These are phyloP conservation scores for Pollenia griseotomentosa DNA, from an alignment of 2,888 invertebrate species.

Conservation along the genomic window DNA sequence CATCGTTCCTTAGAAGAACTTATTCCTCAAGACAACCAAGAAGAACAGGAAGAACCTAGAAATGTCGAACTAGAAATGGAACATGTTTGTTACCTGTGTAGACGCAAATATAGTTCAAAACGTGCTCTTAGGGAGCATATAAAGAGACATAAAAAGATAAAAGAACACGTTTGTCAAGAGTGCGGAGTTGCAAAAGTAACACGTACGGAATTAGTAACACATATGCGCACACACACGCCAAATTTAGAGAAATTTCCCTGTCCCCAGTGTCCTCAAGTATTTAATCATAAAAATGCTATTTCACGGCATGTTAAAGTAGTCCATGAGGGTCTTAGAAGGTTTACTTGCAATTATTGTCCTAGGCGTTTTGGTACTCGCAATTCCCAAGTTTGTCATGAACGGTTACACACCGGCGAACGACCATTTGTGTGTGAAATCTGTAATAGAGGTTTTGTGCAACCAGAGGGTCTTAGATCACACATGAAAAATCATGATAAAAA, in stretches of 20 bases:
- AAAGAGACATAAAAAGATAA: conserved; percentile 80
- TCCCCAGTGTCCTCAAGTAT: conserved; percentile 80
- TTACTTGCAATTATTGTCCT: conserved; percentile 78
- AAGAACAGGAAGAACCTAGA: conserved; percentile 36
- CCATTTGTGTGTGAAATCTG: conserved; percentile 75
- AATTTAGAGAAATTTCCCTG: conserved; percentile 81
- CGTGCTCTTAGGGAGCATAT: conserved; percentile 81
- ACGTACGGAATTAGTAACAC: conserved; percentile 79
- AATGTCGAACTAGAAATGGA: conserved; percentile 60
- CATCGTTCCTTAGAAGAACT: conserved; percentile 18
- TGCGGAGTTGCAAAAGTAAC: conserved; percentile 82
- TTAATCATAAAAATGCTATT: conserved; percentile 81
- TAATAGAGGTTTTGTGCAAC: conserved; percentile 74
- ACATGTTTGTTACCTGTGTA: conserved; percentile 78
- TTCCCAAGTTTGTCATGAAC: conserved; percentile 80
- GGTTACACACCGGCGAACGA: conserved; percentile 77
- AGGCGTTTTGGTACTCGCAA: conserved; percentile 81
- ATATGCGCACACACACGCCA: conserved; percentile 81
- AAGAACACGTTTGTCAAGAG: conserved; percentile 80
- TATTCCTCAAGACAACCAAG: conserved; percentile 32
- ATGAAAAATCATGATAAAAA: conserved; percentile 78
- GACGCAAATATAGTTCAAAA: conserved; percentile 80
- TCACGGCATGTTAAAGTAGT: conserved; percentile 79
- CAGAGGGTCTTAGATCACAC: conserved; percentile 76
- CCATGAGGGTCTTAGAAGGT: conserved; percentile 81